Evolutionary conservation across 2,888 invertebrate genomes (phyloP), one percentile per base, ranked within the genome.

Genomic region (Mesorhabditis sp.): DNA sequence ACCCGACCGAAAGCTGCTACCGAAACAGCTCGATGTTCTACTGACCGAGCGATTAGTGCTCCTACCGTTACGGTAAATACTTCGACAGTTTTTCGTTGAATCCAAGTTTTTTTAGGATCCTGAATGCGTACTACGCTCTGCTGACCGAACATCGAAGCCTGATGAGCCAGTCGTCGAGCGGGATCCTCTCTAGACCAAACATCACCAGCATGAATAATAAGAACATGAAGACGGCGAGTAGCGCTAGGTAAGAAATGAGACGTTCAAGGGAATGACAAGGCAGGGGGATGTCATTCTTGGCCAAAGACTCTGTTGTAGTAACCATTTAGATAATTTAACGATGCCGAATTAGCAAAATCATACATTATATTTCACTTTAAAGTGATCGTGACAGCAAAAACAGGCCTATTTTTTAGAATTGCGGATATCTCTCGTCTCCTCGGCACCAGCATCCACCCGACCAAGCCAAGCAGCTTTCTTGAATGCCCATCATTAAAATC

Each of bases 41-140:
- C 61, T 66, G 6, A 13, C 65, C 2, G 71, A 71, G n/a, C 42
- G 71, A 45, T 43, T 71, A 4, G 58, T 71, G 4, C 44, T 70
- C 4, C 28, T 70, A 5, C 43, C 67, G 7, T 58, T 70, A 44
- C 15, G 13, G 66, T 50, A 50, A 13, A 50, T 13, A 50, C 10
- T 50, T 50, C n/a, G 58, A 50, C 7, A 50, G n/a, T 50, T 15
- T 28, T 28, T 28, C 28, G 28, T 28, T 28, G 28, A 28, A 28
- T 28, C 28, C 28, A 28, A 28, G 28, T 28, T 28, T 28, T 28
- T 28, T 58, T 43, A 75, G 82, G 43, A 71, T 79, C 4, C 62
- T 80, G 28, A 80, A 80, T 64, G 70, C 79, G 67, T 80, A 79
- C 62, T 82, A 79, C 67, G 74, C 80, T 6, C 71, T 80, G 42